A percentile compares a stretch with the other conserved stretches of the same genome.
Evolutionary conservation across 2,888 invertebrate species (phyloP).

Genomic region (Diloba caeruleocephala): DNA sequence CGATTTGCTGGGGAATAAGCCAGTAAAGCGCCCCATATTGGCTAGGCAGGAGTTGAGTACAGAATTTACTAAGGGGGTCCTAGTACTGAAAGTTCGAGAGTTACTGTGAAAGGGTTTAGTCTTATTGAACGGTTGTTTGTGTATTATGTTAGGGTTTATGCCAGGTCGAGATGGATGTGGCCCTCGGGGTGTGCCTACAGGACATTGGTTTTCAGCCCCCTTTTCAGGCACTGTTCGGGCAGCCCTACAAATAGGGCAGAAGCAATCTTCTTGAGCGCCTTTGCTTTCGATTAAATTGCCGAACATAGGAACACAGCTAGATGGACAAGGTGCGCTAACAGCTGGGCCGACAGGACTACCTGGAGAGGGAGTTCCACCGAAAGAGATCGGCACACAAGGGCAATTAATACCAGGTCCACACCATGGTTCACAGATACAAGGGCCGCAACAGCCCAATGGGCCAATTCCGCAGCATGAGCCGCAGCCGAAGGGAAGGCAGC

Average conservation of each 20-base stretch:
- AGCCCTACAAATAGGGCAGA: slow-evolving; percentile 12
- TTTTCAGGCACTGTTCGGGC: background rate
- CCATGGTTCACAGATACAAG: slow-evolving; percentile 40
- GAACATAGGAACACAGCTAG: slow-evolving; percentile 22
- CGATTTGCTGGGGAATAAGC: background rate
- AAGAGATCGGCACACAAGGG: slow-evolving; percentile 37
- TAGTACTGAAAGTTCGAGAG: slow-evolving; percentile 2
- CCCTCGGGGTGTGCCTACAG: slow-evolving; percentile 2
- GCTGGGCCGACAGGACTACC: background rate
- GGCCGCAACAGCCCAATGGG: slow-evolving; percentile 28
- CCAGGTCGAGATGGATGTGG: slow-evolving; percentile 26
- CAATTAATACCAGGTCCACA: slow-evolving; percentile 53
- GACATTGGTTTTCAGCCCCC: background rate
- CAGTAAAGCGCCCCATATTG: slow-evolving; percentile 15
- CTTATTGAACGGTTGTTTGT: slow-evolving; percentile 46
- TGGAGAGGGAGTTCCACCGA: background rate
- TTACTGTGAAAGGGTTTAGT: slow-evolving; percentile 30
- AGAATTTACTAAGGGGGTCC: slow-evolving; percentile 22
- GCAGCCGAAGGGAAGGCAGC: slow-evolving; percentile 9
- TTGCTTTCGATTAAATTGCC: background rate
- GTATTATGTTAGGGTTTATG: slow-evolving; percentile 41
- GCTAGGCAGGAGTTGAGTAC: slow-evolving; percentile 50
- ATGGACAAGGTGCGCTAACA: slow-evolving; percentile 3
- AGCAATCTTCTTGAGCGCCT: background rate
- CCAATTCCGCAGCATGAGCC: slow-evolving; percentile 50